A percentile compares a stretch with the other conserved stretches of the same genome.
Conservation (phyloP, 1,140 invertebrate genomes). For the Heliconius eleuchia region DNA sequence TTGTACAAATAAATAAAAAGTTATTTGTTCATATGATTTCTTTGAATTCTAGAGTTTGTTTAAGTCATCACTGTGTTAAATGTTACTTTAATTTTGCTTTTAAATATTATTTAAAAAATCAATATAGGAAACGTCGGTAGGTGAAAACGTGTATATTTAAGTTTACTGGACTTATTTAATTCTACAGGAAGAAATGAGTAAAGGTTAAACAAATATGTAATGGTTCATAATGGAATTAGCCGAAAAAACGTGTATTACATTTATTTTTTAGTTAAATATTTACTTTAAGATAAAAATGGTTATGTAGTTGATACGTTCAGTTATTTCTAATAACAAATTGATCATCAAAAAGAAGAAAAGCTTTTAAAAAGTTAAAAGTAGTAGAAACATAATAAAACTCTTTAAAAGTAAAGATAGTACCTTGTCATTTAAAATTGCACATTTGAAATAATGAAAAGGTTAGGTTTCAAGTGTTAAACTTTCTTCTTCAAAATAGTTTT, state of each 20-base stretch:
- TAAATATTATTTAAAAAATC: neutral
- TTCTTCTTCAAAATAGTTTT: neutral
- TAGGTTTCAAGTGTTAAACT: neutral
- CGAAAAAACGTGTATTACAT: too few species aligned
- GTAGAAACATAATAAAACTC: too few species aligned
- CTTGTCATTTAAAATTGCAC: neutral
- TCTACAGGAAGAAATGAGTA: neutral
- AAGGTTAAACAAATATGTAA: neutral
- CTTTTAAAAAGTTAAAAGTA: too few species aligned
- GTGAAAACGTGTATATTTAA: neutral
- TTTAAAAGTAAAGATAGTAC: too few species aligned
- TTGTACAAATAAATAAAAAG: slow-evolving; percentile 29
- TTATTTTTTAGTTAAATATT: too few species aligned
- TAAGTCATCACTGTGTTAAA: neutral
- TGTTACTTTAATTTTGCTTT: slow-evolving; percentile 12
- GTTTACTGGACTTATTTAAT: neutral
- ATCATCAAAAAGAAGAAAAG: too few species aligned
- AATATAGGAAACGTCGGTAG: neutral
- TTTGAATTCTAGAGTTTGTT: neutral
- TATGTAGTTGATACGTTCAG: too few species aligned
- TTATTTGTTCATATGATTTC: slow-evolving; percentile 9
- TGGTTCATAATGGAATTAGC: neutral
- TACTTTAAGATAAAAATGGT: too few species aligned
- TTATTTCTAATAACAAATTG: too few species aligned
- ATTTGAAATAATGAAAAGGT: neutral